Conservation (phyloP, 2,888 invertebrate species). For the Dorcus parallelipipedus region DNA sequence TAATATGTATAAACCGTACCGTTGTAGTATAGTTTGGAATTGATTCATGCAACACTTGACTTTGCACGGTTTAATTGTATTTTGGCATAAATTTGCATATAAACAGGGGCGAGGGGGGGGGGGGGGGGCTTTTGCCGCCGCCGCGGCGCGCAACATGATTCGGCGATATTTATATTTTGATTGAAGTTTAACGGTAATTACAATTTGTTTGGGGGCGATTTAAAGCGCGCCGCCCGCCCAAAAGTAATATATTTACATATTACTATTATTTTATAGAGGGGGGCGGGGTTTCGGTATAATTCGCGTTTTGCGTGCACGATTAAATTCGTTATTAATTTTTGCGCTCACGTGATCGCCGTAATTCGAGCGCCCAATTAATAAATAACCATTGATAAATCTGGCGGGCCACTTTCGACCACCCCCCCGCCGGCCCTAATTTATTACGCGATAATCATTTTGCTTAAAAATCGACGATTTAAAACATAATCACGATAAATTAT, state of each 20-base stretch:
- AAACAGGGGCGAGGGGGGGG: no score
- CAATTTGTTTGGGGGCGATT: background rate
- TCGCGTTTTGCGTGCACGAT: background rate
- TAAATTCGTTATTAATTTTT: conserved; percentile 2
- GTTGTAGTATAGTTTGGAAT: no score
- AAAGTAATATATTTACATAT: conserved; percentile 2
- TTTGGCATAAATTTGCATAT: no score
- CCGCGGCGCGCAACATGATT: no score
- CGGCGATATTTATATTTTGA: background rate
- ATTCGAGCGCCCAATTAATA: background rate
- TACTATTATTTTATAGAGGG: background rate
- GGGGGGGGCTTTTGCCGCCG: no score
- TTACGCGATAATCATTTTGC: background rate
- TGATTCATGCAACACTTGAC: no score
- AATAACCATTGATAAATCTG: background rate
- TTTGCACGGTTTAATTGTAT: no score
- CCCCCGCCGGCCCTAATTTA: background rate
- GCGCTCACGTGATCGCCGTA: background rate
- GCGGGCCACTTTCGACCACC: background rate
- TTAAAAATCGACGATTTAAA: background rate
- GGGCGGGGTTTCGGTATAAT: background rate
- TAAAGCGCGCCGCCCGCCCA: background rate
- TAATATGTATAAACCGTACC: no score
- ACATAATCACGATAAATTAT: background rate
- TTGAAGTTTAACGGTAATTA: background rate